Conservation (phyloP, 2,113 vertebrate genomes). For the Callipepla californica region DNA sequence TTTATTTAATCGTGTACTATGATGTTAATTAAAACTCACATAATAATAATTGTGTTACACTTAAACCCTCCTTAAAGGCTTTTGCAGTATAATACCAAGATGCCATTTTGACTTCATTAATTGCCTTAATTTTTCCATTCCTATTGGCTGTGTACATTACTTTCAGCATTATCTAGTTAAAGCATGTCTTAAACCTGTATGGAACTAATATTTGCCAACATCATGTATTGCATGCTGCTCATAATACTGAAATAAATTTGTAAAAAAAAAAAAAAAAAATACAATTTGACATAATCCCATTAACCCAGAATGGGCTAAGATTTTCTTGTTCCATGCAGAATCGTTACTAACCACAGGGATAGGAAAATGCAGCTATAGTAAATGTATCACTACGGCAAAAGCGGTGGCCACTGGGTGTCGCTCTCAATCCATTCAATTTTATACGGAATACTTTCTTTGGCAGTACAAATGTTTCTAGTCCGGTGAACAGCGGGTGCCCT, state of each 20-base stretch:
- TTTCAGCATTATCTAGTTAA: neutral
- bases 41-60: neutral
- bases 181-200: neutral
- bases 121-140: neutral
- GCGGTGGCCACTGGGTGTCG: slow-evolving; percentile 71
- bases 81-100: neutral
- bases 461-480: slow-evolving; percentile 47
- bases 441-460: neutral
- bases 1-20: neutral
- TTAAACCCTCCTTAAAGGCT: neutral
- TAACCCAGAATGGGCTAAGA: neutral
- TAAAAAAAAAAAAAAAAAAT: neutral
- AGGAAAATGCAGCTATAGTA: neutral
- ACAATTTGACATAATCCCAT: neutral
- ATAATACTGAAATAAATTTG: neutral
- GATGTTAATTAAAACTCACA: neutral
- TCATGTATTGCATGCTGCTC: neutral
- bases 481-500: slow-evolving; percentile 45
- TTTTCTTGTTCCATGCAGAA: neutral
- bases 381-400: neutral
- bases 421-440: slow-evolving; percentile 58
- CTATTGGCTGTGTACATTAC: fast-evolving
- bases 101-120: neutral
- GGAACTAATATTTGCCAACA: neutral
- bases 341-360: neutral